Evolutionary conservation across 2,113 vertebrate species (phyloP).

Genomic region (Anarhynchus alexandrinus): DNA sequence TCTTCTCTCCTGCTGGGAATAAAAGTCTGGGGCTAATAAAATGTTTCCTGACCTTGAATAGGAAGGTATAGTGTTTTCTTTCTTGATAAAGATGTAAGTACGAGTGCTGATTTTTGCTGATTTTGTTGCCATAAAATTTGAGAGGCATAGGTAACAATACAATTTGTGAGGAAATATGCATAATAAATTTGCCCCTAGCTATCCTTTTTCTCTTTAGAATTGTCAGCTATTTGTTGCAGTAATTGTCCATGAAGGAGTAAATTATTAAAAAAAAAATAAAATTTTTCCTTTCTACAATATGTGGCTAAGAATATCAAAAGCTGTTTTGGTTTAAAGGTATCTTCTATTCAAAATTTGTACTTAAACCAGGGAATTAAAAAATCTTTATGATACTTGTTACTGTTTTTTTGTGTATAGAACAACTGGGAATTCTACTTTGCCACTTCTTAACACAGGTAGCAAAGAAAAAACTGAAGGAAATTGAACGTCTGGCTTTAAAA

Average conservation of each 20-base stretch:
- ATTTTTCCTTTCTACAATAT: neutral
- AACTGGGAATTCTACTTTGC: neutral
- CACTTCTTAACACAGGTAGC: neutral
- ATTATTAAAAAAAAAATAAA: neutral
- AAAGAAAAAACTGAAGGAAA: neutral
- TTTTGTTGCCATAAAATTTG: neutral
- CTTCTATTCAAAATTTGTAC: neutral
- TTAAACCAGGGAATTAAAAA: neutral
- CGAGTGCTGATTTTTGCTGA: neutral
- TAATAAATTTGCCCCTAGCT: neutral
- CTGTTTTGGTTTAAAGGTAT: neutral
- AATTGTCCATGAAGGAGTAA: neutral
- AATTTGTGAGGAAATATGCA: neutral
- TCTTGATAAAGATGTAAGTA: neutral
- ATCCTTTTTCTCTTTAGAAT: neutral
- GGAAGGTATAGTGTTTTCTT: neutral
- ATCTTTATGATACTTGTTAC: neutral
- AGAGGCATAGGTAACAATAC: neutral
- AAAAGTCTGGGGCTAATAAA: conserved; percentile 21
- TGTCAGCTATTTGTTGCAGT: neutral
- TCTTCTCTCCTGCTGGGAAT: neutral
- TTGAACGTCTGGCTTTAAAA: neutral
- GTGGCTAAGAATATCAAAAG: neutral
- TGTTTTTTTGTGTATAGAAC: neutral
- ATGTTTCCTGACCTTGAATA: neutral